Conservation (phyloP, 2,797 vertebrate genomes). For the Phoebastria nigripes region DNA sequence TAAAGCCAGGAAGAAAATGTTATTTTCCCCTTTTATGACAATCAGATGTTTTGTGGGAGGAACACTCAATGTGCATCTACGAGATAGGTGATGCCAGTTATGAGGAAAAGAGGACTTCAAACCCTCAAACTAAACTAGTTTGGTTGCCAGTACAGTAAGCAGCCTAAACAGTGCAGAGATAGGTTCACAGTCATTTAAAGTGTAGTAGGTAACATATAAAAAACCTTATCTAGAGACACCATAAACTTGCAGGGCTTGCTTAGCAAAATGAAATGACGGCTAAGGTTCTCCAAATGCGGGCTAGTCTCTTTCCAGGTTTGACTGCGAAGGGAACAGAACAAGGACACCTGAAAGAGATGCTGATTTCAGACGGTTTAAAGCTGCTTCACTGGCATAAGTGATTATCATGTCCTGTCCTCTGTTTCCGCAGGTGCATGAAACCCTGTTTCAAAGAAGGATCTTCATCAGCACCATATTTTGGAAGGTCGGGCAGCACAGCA, state of each 20-base stretch:
- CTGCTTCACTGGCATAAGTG: not conserved
- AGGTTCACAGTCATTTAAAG: not conserved
- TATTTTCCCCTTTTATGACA: not conserved
- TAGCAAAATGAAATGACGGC: not conserved
- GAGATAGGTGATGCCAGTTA: conserved; percentile 38
- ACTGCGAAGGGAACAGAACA: not conserved
- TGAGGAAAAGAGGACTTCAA: conserved; percentile 1
- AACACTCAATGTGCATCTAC: not conserved
- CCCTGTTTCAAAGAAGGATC: not conserved
- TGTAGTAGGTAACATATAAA: not conserved
- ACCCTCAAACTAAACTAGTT: not conserved
- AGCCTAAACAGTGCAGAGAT: not conserved
- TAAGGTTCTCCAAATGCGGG: not conserved
- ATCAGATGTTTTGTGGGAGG: conserved; percentile 21
- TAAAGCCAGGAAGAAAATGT: not conserved
- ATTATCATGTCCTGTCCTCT: not conserved
- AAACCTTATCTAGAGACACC: not conserved
- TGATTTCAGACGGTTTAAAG: not conserved
- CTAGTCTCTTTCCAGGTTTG: not conserved
- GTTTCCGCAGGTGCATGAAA: not conserved
- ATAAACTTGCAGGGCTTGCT: not conserved
- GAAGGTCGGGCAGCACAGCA: not conserved
- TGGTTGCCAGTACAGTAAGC: not conserved
- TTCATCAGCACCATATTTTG: not conserved
- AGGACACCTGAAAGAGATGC: not conserved